Base-by-base conservation (phyloP, 2,113 vertebrate species). In the Uropsilus gracilis region DNA sequence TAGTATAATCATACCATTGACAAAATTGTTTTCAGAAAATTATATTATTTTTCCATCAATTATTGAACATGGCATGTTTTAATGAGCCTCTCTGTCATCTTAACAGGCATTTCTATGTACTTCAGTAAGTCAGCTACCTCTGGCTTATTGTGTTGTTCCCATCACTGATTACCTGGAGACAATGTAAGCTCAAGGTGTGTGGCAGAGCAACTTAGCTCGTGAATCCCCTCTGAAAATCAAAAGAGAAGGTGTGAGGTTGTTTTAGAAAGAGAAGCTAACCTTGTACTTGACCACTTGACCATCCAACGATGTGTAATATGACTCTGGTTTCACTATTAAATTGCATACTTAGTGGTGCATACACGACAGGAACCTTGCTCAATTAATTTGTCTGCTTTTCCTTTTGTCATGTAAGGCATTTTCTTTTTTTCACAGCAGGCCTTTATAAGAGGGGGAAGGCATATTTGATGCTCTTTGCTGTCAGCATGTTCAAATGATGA, bases 401-500 rank as follows among this genome's bases (percentile, higher is more conserved):
- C 34, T 89, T 95, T 96, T 84, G 75, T 86, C 69, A 71, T 14
- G 3, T 66, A 95, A 89, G 81, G 26, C 76, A 88, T 95, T 96
- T 94, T 89, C 39, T 94, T 83, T 84, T 59, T 71, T 80, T 89
- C 77, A 75, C 9, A 53, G 46, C 64, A 72, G 57, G 64, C 44
- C 44, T 92, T 71, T 81, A 84, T 55, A 26, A 20, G 37, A 11
- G 30, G 18, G 66, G n/a, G 42, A 61, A 93, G 48, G 72, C 0
- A 0, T 71, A 89, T 69, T 68, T 96, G 81, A 73, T 57, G 72
- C 46, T 96, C 3, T 95, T 91, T 46, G 46, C 91, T 96, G 95
- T 97, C 95, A 96, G 66, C 26, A 69, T 93, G 66, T 77, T 95
- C 78, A 84, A 69, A 94, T 90, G 86, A 96, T 91, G 93, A 95